Evolutionary conservation across 1,140 invertebrate species (phyloP).

Genomic region (Saccostrea cuccullata): DNA sequence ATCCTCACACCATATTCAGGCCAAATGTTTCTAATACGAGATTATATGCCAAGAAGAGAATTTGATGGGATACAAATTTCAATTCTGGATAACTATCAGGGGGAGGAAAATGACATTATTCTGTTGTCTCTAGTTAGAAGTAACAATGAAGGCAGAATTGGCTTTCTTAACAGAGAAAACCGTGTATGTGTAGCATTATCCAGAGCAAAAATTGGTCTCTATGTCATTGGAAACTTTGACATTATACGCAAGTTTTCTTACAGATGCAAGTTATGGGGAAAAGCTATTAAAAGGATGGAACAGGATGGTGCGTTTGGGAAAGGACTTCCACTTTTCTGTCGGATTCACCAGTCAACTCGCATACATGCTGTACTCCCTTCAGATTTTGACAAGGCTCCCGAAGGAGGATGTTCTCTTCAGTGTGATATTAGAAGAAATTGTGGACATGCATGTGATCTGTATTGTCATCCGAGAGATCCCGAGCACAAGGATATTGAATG

Average conservation of each 20-base stretch:
- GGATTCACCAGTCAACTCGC: slow-evolving; percentile 76
- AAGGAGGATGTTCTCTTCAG: slow-evolving; percentile 74
- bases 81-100: slow-evolving; percentile 87
- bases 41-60: slow-evolving; percentile 68
- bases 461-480: slow-evolving; percentile 73
- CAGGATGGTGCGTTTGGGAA: slow-evolving; percentile 52
- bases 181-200: slow-evolving; percentile 91
- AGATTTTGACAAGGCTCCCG: slow-evolving; percentile 74
- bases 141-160: slow-evolving; percentile 83
- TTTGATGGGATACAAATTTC: slow-evolving; percentile 79
- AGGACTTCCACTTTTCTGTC: slow-evolving; percentile 76
- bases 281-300: slow-evolving; percentile 68
- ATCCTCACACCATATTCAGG: slow-evolving; percentile 78
- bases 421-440: slow-evolving; percentile 72
- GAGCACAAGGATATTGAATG: slow-evolving; percentile 70
- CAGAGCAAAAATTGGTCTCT: slow-evolving; percentile 86
- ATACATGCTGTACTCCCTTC: slow-evolving; percentile 54
- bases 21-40: slow-evolving; percentile 74
- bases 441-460: slow-evolving; percentile 71
- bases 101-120: slow-evolving; percentile 91
- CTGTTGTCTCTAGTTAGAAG: slow-evolving; percentile 90
- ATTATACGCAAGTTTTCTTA: slow-evolving; percentile 75
- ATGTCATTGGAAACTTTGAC: slow-evolving; percentile 85
- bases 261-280: slow-evolving; percentile 79
- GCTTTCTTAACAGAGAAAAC: slow-evolving; percentile 88